Base-by-base conservation (phyloP, 2,113 vertebrate genomes). In the Pontoporia blainvillei region DNA sequence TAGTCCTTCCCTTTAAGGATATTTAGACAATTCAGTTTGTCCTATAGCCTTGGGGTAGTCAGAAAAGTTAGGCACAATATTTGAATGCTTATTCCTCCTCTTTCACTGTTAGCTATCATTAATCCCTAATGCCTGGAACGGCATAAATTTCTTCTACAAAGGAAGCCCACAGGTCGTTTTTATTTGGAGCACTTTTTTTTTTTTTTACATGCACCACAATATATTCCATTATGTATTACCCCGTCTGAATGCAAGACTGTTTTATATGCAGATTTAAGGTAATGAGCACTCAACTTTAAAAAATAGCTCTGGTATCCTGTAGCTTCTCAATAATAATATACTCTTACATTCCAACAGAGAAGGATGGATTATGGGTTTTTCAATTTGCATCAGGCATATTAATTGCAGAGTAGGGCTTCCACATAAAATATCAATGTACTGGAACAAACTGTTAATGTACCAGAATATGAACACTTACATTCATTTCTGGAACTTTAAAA, bases 401-500 rank as follows among this genome's bases (percentile, higher is more conserved):
- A 99, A 99, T 99, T 99, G 98, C 97, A 98, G 98, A 99, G 98
- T 97, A 98, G 97, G 97, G 97, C 97, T 99, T 98, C 97, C 97
- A 98, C 98, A 98, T 99, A 98, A 99, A 99, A 98, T 98, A 98
- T 98, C 98, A 98, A 98, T 99, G 98, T 98, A 98, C 98, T 98
- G 99, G 98, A 99, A 99, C 98, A 98, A 99, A 98, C 98, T 98
- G 98, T 98, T 99, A 99, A 99, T 98, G 98, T 98, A 98, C 97
- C 97, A 98, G 99, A 98, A 98, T 99, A 98, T 98, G 98, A 98
- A 98, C 97, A 97, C 97, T 98, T 98, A 95, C 90, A 97, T 98
- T 98, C 93, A 97, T 98, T 99, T 98, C 97, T 98, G 96, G 93
- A 98, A 97, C 97, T 98, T 98, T 99, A 98, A 98, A 98, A 97